A percentile compares a stretch with the other conserved stretches of the same genome.
Conservation (phyloP, 2,888 invertebrate genomes). For the Bellardia bayeri region DNA sequence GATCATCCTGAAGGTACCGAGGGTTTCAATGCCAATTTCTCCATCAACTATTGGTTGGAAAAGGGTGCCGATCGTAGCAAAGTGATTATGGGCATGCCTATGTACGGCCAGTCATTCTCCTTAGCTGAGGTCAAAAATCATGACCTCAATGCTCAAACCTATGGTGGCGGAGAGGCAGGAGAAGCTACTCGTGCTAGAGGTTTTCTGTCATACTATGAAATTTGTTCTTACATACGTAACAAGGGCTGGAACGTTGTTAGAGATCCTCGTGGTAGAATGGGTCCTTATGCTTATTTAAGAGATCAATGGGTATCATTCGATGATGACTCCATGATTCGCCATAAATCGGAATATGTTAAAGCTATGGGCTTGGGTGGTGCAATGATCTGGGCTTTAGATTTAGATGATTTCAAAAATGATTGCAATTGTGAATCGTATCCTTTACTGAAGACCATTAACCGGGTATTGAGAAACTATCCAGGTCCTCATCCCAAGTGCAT, state of each 20-base stretch:
- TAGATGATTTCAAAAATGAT: constrained; percentile 93
- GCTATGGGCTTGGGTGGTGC: constrained; percentile 92
- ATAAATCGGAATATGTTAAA: constrained; percentile 92
- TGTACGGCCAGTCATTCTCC: constrained; percentile 95
- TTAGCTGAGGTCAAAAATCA: constrained; percentile 88
- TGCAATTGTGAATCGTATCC: constrained; percentile 94
- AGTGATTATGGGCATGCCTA: constrained; percentile 93
- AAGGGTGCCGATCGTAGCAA: constrained; percentile 92
- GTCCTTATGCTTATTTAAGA: constrained; percentile 91
- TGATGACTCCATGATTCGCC: constrained; percentile 92
- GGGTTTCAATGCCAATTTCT: constrained; percentile 93
- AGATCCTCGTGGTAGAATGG: constrained; percentile 92
- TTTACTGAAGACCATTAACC: constrained; percentile 91
- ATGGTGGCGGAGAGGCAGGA: constrained; percentile 95
- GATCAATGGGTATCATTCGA: constrained; percentile 98
- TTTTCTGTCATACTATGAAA: constrained; percentile 95
- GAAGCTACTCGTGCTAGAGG: constrained; percentile 94
- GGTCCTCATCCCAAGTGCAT: constrained; percentile 88
- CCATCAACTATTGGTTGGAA: constrained; percentile 93
- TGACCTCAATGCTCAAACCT: constrained; percentile 90
- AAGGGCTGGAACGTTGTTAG: constrained; percentile 92
- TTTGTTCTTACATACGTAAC: constrained; percentile 91
- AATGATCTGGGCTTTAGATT: constrained; percentile 95
- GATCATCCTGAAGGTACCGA: constrained; percentile 89
- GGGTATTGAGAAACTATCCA: constrained; percentile 89